These are phyloP conservation scores for Sinodicranocentrus sp. DNA, from an alignment of 2,888 invertebrate species.

Conservation along the genomic window DNA sequence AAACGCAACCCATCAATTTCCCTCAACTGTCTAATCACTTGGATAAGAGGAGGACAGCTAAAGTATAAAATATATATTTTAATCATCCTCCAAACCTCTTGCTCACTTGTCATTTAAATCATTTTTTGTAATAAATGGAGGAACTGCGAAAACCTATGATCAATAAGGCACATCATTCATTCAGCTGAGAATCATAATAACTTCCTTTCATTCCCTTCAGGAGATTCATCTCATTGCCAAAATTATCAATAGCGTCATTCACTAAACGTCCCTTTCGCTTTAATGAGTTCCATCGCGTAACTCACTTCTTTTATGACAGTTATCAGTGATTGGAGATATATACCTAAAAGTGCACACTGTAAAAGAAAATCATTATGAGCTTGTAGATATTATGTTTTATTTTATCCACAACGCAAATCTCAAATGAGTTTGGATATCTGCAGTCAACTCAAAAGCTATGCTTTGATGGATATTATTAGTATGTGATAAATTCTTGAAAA, in stretches of 20 bases:
- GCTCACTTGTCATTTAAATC: constrained; percentile 34
- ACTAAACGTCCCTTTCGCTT: constrained; percentile 23
- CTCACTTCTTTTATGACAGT: neutral
- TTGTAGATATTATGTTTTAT: neutral
- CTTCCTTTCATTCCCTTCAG: constrained; percentile 37
- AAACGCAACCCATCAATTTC: constrained; percentile 10
- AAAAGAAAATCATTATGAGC: neutral
- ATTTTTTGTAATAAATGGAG: constrained; percentile 7
- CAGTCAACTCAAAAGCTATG: no score
- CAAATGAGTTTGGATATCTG: no score
- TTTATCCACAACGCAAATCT: no score
- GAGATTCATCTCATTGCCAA: neutral
- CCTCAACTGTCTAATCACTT: constrained; percentile 23
- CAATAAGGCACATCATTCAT: constrained; percentile 16
- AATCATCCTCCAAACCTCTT: constrained; percentile 12
- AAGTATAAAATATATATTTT: neutral
- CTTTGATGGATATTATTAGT: no score
- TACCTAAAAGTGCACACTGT: no score
- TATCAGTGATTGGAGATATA: neutral
- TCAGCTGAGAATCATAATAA: constrained; percentile 16
- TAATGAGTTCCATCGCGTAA: constrained; percentile 31
- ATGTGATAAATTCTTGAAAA: no score
- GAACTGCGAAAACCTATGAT: neutral
- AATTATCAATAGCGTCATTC: constrained; percentile 1
- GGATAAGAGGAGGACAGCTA: neutral